Conservation (phyloP, 2,113 vertebrate genomes). For the Microcebus griseorufus region DNA sequence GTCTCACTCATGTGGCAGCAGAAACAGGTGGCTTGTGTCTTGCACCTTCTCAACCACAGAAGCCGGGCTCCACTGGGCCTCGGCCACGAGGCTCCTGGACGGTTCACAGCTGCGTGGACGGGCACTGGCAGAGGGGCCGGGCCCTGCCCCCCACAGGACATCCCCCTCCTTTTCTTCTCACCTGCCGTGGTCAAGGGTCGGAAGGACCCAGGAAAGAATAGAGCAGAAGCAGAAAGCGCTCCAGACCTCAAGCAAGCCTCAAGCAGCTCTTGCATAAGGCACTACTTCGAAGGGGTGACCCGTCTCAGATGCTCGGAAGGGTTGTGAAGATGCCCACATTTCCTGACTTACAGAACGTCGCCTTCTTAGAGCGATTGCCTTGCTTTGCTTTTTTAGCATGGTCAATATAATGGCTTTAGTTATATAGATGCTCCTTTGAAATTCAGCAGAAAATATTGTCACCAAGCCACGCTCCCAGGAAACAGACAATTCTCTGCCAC, state of each 20-base stretch:
- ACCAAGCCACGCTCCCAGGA: not conserved
- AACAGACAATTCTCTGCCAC: not conserved
- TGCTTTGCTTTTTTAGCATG: not conserved
- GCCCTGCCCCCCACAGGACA: fast-evolving
- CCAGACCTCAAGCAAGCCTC: not conserved
- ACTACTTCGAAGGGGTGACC: fast-evolving
- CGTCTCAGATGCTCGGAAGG: too few relatives aligned
- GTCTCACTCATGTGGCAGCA: not conserved
- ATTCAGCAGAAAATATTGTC: not conserved
- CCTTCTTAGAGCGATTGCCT: fast-evolving
- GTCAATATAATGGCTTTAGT: not conserved
- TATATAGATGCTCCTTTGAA: not conserved
- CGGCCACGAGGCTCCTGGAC: too few relatives aligned
- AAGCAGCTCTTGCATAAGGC: too few relatives aligned
- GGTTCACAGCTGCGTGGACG: not conserved
- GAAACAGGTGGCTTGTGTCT: fast-evolving
- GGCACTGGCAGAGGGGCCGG: not conserved
- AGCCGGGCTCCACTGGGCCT: not conserved
- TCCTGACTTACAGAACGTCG: not conserved
- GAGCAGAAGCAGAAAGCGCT: not conserved
- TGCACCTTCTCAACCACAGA: not conserved
- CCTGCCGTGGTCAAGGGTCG: fast-evolving
- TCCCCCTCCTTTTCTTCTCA: not conserved
- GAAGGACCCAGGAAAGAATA: not conserved
- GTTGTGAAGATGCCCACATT: not conserved